A percentile compares a stretch with the other conserved stretches of the same genome.
Evolutionary conservation across 2,113 vertebrate species (phyloP).

Genomic region (Lophotis ruficrista): DNA sequence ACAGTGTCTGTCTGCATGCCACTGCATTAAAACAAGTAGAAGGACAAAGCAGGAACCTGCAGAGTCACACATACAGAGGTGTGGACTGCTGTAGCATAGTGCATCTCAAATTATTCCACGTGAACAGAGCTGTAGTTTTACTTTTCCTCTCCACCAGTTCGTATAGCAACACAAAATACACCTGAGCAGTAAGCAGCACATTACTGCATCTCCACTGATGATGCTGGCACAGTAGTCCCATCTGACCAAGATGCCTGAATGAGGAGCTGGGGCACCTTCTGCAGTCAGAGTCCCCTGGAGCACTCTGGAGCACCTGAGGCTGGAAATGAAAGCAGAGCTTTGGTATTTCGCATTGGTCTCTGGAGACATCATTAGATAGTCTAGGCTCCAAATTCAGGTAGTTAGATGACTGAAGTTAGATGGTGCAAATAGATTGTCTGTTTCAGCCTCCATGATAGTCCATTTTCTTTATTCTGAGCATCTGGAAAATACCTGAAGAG

Average conservation of each 20-base stretch:
- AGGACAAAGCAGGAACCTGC: background rate
- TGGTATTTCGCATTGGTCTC: accelerated
- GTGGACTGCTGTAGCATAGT: background rate
- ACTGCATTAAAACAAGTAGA: background rate
- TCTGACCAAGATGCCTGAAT: accelerated
- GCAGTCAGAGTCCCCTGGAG: background rate
- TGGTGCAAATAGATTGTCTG: background rate
- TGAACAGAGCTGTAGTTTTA: background rate
- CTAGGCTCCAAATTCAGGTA: background rate
- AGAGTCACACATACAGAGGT: background rate
- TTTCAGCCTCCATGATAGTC: background rate
- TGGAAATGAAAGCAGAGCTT: background rate
- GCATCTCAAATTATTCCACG: background rate
- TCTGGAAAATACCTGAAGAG: background rate
- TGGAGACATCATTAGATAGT: background rate
- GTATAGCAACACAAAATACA: background rate
- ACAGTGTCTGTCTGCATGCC: accelerated
- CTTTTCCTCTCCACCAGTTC: background rate
- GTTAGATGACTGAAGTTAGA: background rate
- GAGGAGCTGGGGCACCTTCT: background rate
- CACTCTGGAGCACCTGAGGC: background rate
- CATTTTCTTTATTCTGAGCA: background rate
- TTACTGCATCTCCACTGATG: background rate
- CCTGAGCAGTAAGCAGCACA: background rate
- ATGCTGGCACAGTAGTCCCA: background rate